Evolutionary conservation across 92 coral and sea anemone species (phyloP).

Genomic region (Micromussa lordhowensis): DNA sequence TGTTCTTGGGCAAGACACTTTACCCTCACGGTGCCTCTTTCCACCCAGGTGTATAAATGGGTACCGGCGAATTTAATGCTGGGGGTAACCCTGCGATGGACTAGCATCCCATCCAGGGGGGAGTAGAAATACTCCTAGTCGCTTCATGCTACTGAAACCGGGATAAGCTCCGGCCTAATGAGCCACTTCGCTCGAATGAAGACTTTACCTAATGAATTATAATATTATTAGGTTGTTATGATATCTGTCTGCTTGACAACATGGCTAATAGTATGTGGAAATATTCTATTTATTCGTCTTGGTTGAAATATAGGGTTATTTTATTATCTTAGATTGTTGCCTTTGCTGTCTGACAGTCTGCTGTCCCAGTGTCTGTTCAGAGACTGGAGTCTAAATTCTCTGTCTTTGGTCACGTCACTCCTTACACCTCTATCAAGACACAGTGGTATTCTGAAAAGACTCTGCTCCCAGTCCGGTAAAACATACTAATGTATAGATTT

Average conservation of each 20-base stretch:
- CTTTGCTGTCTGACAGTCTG: conserved; percentile 72
- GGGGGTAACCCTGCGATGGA: too few relatives aligned
- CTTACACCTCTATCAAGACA: conserved; percentile 40
- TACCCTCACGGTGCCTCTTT: too few relatives aligned
- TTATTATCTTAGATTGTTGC: conserved; percentile 60
- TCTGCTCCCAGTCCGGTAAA: conserved; percentile 90
- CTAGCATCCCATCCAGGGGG: too few relatives aligned
- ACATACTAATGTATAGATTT: too few relatives aligned
- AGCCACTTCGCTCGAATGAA: too few relatives aligned
- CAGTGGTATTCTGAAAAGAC: conserved; percentile 53
- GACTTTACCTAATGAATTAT: too few relatives aligned
- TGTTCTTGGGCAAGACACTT: too few relatives aligned
- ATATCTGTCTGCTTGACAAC: not conserved
- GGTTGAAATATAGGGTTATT: not conserved
- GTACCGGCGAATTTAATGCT: too few relatives aligned
- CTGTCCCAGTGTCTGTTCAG: conserved; percentile 77
- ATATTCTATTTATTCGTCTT: not conserved
- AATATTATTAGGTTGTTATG: not conserved
- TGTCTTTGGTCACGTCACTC: conserved; percentile 73
- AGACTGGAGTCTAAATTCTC: conserved; percentile 63
- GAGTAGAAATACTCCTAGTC: too few relatives aligned
- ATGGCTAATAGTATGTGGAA: not conserved
- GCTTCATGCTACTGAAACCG: too few relatives aligned
- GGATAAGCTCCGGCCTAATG: too few relatives aligned
- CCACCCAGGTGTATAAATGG: too few relatives aligned